Evolutionary conservation across 2,113 vertebrate species (phyloP).

Genomic region (Ciconia boyciana): DNA sequence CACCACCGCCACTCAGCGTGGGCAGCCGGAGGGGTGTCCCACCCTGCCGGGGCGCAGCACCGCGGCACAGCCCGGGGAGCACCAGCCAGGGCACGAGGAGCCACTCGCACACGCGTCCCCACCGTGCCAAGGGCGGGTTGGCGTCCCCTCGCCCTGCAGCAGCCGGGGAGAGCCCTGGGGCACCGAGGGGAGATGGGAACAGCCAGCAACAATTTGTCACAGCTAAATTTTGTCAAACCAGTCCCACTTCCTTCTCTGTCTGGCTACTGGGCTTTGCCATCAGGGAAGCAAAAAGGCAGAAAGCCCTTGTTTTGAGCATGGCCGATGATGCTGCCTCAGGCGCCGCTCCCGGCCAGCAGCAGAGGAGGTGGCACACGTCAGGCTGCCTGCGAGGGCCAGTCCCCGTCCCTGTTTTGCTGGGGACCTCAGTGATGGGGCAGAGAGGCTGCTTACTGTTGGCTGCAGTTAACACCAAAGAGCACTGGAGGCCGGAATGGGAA

Average conservation of each 20-base stretch:
- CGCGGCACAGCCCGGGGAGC: accelerated
- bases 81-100: neutral
- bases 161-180: neutral
- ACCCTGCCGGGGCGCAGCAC: neutral
- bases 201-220: neutral
- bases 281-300: neutral
- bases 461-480: neutral
- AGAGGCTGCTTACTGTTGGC: neutral
- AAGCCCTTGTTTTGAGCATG: neutral
- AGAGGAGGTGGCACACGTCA: neutral
- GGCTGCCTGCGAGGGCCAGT: neutral
- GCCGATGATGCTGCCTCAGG: neutral
- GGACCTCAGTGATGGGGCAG: neutral
- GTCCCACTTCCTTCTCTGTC: neutral
- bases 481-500: neutral
- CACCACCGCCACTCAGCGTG: accelerated
- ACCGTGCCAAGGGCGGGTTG: accelerated
- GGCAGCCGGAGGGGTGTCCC: neutral
- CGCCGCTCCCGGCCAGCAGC: neutral
- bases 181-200: neutral
- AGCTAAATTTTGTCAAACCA: neutral
- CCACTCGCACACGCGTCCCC: accelerated
- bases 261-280: neutral
- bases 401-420: neutral
- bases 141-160: neutral